These are phyloP conservation scores for Stratiolaelaps scimitus DNA, from an alignment of 1,140 invertebrate genomes.

Conservation along the genomic window DNA sequence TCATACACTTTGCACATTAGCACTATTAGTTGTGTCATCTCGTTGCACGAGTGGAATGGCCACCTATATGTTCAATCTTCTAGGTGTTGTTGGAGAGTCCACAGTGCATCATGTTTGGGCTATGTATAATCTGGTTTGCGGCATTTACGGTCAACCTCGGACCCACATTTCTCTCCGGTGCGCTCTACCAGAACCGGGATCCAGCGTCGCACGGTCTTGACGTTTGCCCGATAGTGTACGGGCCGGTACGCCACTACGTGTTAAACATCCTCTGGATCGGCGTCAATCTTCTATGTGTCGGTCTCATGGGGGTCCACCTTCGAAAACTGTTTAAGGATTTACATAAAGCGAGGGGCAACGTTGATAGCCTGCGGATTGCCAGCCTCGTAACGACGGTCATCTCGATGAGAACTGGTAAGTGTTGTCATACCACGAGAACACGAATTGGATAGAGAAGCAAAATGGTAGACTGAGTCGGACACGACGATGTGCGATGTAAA, in stretches of 20 bases:
- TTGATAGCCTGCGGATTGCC: conserved; percentile 56
- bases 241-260: conserved; percentile 67
- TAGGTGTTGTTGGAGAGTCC: conserved; percentile 63
- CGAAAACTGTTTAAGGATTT: conserved; percentile 69
- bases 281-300: conserved; percentile 71
- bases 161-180: conserved; percentile 72
- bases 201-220: conserved; percentile 47
- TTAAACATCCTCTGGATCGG: conserved; percentile 77
- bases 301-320: conserved; percentile 67
- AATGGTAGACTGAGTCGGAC: too few species aligned
- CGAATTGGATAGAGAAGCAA: too few species aligned
- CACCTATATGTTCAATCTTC: conserved; percentile 37
- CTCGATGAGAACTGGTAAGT: conserved; percentile 44
- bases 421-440: too few species aligned
- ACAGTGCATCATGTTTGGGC: conserved; percentile 75
- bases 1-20: too few species aligned
- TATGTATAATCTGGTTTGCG: conserved; percentile 80
- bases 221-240: conserved; percentile 60
- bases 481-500: too few species aligned
- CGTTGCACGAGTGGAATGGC: too few species aligned
- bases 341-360: conserved; percentile 50
- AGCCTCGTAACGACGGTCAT: conserved; percentile 60
- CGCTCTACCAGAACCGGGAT: conserved; percentile 56
- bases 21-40: too few species aligned
- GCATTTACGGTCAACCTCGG: conserved; percentile 72